These are phyloP conservation scores for Pipistrellus pygmaeus DNA, from an alignment of 2,797 vertebrate species.

Conservation along the genomic window DNA sequence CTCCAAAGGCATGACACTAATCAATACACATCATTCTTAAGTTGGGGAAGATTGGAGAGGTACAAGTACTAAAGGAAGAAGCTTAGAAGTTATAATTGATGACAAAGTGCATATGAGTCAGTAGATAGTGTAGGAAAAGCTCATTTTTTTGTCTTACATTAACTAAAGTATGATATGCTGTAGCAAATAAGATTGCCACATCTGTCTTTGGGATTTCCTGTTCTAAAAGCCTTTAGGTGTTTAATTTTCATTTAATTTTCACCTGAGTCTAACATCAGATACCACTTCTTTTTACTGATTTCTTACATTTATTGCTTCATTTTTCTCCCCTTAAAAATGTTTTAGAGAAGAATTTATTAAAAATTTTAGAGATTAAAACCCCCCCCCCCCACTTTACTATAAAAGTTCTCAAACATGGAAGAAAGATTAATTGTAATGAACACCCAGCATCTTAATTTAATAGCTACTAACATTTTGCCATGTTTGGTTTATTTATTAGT, in stretches of 20 bases:
- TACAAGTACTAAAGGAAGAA: not conserved
- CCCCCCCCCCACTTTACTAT: not conserved
- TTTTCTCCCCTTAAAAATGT: conserved; percentile 6
- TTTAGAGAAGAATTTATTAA: conserved; percentile 27
- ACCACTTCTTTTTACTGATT: not conserved
- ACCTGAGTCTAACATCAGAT: not conserved
- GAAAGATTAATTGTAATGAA: conserved; percentile 4
- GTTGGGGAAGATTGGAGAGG: not conserved
- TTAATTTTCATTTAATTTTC: not conserved
- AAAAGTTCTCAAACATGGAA: not conserved
- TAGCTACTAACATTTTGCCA: not conserved
- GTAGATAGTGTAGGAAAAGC: not conserved
- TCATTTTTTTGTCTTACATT: not conserved
- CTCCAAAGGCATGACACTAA: not conserved
- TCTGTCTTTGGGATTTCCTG: not conserved
- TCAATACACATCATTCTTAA: not conserved
- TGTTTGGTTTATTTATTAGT: conserved; percentile 45
- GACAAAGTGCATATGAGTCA: not conserved
- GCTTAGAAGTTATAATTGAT: conserved; percentile 2
- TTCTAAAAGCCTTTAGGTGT: not conserved
- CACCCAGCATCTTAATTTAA: not conserved
- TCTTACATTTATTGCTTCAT: conserved; percentile 16
- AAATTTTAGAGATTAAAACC: not conserved
- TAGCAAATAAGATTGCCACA: not conserved
- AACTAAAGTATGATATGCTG: not conserved